A percentile compares a stretch with the other conserved stretches of the same genome.
Evolutionary conservation across 2,113 vertebrate species (phyloP).

Genomic region (Rhea pennata): DNA sequence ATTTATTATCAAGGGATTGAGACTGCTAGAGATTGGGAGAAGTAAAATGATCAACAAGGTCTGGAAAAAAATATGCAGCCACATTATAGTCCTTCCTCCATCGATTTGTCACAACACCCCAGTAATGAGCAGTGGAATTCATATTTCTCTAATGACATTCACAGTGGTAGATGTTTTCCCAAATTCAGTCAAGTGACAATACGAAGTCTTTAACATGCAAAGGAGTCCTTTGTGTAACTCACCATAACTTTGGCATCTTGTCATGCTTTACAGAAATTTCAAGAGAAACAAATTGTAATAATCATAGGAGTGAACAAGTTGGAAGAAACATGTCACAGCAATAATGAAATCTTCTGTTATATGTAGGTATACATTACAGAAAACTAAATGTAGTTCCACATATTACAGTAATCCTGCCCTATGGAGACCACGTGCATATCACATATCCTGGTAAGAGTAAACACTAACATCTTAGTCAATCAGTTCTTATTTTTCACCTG

Average conservation of each 20-base stretch:
- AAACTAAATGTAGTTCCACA: background rate
- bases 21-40: slow-evolving; percentile 7
- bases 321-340: background rate
- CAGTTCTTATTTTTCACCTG: background rate
- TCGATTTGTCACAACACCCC: slow-evolving; percentile 36
- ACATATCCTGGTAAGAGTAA: background rate
- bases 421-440: rapidly evolving
- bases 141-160: slow-evolving; percentile 45
- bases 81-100: background rate
- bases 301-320: background rate
- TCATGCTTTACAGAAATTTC: slow-evolving; percentile 21
- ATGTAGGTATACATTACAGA: background rate
- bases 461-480: background rate
- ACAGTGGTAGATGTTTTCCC: slow-evolving; percentile 35
- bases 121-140: slow-evolving; percentile 42
- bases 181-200: slow-evolving; percentile 63
- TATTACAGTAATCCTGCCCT: background rate
- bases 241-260: slow-evolving; percentile 50
- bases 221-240: slow-evolving; percentile 49
- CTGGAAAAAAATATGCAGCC: background rate
- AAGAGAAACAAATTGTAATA: slow-evolving; percentile 38
- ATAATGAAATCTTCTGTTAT: background rate
- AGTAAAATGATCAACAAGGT: slow-evolving; percentile 41
- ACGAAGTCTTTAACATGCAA: slow-evolving; percentile 60
- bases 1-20: slow-evolving; percentile 60